These are phyloP conservation scores for Oncorhynchus kisutch DNA, from an alignment of 2,113 vertebrate species.

Conservation along the genomic window DNA sequence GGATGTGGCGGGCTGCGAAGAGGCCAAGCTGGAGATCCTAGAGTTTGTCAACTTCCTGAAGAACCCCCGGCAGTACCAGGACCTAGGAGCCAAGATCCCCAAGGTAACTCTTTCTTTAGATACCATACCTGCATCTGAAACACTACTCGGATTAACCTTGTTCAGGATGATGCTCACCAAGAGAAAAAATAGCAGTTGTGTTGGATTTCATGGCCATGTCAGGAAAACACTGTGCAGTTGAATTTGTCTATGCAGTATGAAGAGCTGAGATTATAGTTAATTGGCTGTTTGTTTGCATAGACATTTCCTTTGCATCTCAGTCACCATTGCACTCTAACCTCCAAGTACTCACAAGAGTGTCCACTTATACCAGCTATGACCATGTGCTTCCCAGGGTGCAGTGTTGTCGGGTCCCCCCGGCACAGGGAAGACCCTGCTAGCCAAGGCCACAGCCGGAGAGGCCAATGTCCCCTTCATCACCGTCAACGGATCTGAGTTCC, in stretches of 20 bases:
- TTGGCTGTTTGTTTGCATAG: neutral
- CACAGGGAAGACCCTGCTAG: constrained; percentile 72
- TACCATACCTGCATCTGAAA: neutral
- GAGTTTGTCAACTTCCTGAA: constrained; percentile 73
- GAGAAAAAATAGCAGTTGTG: neutral
- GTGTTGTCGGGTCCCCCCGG: constrained; percentile 71
- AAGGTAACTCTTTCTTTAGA: constrained; percentile 50
- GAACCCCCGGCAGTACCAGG: constrained; percentile 68
- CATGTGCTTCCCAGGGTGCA: constrained; percentile 60
- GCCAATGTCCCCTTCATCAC: constrained; percentile 73
- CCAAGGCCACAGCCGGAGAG: constrained; percentile 70
- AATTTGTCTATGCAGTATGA: neutral
- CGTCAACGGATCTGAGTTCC: constrained; percentile 71
- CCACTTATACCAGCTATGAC: neutral
- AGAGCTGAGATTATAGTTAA: neutral
- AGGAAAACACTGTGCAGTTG: neutral
- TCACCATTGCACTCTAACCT: neutral
- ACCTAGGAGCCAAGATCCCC: constrained; percentile 71
- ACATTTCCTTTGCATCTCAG: neutral
- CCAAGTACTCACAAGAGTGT: neutral
- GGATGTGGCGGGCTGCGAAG: constrained; percentile 69
- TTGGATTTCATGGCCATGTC: neutral
- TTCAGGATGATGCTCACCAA: neutral
- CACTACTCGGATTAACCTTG: neutral
- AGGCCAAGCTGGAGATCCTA: constrained; percentile 69